Conservation (phyloP, 1,140 invertebrate species). For the Papilio aristodemus region DNA sequence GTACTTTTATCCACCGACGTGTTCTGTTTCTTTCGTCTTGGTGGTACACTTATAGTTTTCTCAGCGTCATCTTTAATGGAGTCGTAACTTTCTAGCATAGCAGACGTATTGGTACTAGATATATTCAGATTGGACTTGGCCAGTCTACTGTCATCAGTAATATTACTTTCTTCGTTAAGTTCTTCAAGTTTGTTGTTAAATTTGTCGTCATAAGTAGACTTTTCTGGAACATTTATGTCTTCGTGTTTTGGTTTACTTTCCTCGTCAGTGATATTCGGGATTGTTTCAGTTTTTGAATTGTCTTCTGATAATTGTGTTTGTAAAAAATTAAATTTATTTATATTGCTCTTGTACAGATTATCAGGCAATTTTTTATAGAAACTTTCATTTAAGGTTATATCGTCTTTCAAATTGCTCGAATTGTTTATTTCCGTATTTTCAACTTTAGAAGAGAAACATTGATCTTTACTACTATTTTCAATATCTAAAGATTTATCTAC, state of each 20-base stretch:
- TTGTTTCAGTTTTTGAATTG: constrained; percentile 16
- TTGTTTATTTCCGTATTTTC: constrained; percentile 36
- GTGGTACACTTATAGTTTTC: constrained; percentile 67
- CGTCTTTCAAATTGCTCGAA: constrained; percentile 35
- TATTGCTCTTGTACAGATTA: constrained; percentile 67
- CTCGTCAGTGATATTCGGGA: constrained; percentile 28
- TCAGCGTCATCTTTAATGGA: constrained; percentile 46
- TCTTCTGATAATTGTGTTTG: constrained; percentile 69
- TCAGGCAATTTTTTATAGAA: constrained; percentile 49
- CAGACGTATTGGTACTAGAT: constrained; percentile 37
- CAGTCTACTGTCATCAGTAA: constrained; percentile 73
- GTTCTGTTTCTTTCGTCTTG: constrained; percentile 66
- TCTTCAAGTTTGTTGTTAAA: constrained; percentile 36
- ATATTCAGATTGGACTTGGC: constrained; percentile 52
- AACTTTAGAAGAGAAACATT: constrained; percentile 28
- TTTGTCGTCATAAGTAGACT: constrained; percentile 28
- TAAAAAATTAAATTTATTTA: constrained; percentile 72
- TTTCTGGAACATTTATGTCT: constrained; percentile 20
- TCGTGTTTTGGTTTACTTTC: constrained; percentile 34
- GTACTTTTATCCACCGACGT: constrained; percentile 40
- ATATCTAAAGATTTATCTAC: constrained; percentile 38
- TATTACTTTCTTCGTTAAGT: constrained; percentile 53
- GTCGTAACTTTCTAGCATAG: constrained; percentile 37
- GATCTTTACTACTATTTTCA: constrained; percentile 44
- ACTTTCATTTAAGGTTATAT: constrained; percentile 43